Conservation (phyloP, 2,113 vertebrate genomes). For the Actinemys pallida region DNA sequence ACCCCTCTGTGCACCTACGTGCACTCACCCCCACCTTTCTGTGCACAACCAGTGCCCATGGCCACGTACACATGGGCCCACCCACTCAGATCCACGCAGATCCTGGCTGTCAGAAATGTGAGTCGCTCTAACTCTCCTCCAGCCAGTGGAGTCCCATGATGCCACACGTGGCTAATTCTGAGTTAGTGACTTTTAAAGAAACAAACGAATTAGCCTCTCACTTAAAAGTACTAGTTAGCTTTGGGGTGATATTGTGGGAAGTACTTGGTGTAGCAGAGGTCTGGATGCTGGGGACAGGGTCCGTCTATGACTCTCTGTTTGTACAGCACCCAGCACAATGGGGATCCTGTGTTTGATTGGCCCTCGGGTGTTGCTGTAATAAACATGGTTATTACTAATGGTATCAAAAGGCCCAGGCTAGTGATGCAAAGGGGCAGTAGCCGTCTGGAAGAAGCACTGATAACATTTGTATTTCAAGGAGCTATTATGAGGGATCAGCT, state of each 20-base stretch:
- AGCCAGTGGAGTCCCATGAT: neutral
- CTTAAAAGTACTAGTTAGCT: neutral
- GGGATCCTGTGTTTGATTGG: neutral
- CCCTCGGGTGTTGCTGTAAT: neutral
- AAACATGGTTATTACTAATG: neutral
- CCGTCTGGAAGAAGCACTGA: neutral
- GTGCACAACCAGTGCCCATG: accelerated
- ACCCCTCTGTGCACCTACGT: neutral
- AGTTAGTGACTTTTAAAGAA: neutral
- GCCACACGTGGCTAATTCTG: neutral
- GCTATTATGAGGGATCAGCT: neutral
- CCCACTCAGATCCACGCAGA: neutral
- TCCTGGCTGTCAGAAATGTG: neutral
- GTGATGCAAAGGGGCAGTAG: neutral
- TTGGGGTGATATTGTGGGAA: neutral
- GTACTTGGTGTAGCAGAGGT: neutral
- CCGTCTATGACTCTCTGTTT: neutral
- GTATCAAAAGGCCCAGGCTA: neutral
- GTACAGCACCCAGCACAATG: neutral
- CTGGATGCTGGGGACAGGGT: neutral
- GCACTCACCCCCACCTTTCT: neutral
- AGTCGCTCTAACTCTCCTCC: neutral
- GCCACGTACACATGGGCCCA: neutral
- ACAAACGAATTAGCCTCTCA: neutral
- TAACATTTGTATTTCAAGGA: constrained; percentile 14